Base-by-base conservation (phyloP, 2,113 vertebrate species). In the Boleophthalmus pectinirostris region DNA sequence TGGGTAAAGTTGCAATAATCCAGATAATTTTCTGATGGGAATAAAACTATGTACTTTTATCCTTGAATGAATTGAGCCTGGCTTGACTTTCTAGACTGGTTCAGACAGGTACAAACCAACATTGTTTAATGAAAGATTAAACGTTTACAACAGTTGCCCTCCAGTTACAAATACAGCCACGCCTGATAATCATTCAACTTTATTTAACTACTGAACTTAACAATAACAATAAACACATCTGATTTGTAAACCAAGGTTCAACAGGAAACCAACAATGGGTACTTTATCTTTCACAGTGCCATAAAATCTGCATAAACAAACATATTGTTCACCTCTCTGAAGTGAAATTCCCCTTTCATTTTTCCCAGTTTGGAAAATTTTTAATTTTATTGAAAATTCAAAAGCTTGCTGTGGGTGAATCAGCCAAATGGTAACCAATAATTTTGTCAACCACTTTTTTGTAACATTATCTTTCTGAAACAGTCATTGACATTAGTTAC, bases 241-340 rank as follows among this genome's bases (percentile, higher is more conserved):
- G 33, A 75, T 69, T n/a, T 69, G 18, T 20, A 25, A 65, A 58
- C 78, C 53, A 82, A 82, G 64, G 83, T 47, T 72, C 46, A 70
- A 29, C 14, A 0, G 29, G 61, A 66, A 18, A 68, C 18, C n/a
- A 24, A 16, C 24, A 47, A 70, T 45, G 66, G 63, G 33, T 49
- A 11, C 1, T 13, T 57, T 35, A 69, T 70, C 73, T 51, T 74
- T 20, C 29, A 29, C 2, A 29, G 4, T 2, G 2, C 29, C 29
- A 29, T 29, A 29, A 29, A 29, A 29, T 29, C 29, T 29, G 29
- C 29, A 29, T 29, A 29, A 29, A n/a, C n/a, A n/a, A 29, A 29
- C 29, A 29, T 29, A 29, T n/a, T n/a, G n/a, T n/a, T n/a, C n/a
- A n/a, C n/a, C n/a, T n/a, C n/a, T n/a, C n/a, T n/a, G n/a, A n/a